phyloP scores from a whole-genome alignment of 2,888 invertebrate genomes.

The Eupithecia centaureata region DNA sequence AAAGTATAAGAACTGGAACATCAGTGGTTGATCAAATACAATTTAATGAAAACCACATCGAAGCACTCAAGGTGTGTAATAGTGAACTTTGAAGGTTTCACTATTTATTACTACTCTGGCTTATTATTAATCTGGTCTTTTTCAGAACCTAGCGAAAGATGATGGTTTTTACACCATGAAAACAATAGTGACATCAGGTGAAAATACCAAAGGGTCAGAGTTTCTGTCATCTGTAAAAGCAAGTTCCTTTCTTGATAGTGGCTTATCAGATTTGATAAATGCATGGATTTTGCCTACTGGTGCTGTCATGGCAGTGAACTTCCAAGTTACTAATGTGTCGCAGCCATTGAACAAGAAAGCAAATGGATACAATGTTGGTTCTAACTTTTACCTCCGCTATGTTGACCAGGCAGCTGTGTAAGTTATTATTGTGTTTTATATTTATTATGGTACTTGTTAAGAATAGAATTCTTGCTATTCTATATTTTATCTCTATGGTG shows the following conservation, averaged over 20 bases:
- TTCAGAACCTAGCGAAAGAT: constrained; percentile 85
- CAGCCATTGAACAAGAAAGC: constrained; percentile 44
- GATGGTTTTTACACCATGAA: constrained; percentile 90
- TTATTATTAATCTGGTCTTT: constrained; percentile 35
- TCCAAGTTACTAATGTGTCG: constrained; percentile 72
- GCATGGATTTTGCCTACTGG: constrained; percentile 92
- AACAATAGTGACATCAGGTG: constrained; percentile 87
- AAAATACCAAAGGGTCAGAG: constrained; percentile 85
- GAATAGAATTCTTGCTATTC: too few relatives aligned
- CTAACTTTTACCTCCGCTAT: constrained; percentile 90
- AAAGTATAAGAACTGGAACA: constrained; percentile 87
- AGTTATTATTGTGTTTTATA: constrained; percentile 46
- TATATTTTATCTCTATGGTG: too few relatives aligned
- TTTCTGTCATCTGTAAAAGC: constrained; percentile 93
- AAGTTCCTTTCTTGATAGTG: constrained; percentile 88
- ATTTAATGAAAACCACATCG: constrained; percentile 81
- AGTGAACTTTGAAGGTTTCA: constrained; percentile 15
- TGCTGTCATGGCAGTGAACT: constrained; percentile 89
- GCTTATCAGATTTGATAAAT: constrained; percentile 90
- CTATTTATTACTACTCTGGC: neutral
- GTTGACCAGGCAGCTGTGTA: constrained; percentile 92
- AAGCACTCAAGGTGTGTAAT: constrained; percentile 79
- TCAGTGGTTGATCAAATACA: constrained; percentile 86
- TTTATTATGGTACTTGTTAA: too few relatives aligned
- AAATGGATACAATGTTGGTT: constrained; percentile 84